A percentile compares a stretch with the other conserved stretches of the same genome.
Evolutionary conservation across 2,888 invertebrate species (phyloP).

Genomic region (Papilio protenor): DNA sequence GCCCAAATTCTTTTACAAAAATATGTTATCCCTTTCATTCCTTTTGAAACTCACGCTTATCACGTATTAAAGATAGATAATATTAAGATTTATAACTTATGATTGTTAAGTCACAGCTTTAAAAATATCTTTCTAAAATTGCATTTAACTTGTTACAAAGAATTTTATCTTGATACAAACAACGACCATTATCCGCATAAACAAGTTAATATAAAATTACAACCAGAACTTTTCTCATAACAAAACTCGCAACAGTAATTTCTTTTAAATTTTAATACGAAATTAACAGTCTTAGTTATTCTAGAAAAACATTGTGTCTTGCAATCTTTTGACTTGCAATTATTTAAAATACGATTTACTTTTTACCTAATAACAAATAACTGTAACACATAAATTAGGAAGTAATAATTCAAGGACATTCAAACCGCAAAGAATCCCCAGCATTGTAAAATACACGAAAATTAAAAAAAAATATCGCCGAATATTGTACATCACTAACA

Average conservation of each 20-base stretch:
- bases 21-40: too few relatives aligned
- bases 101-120: background rate
- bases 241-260: background rate
- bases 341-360: too few relatives aligned
- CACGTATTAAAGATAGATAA: background rate
- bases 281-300: background rate
- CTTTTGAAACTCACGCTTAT: too few relatives aligned
- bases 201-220: constrained; percentile 14
- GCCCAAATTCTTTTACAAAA: too few relatives aligned
- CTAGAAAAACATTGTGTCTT: background rate
- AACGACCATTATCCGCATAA: constrained; percentile 10
- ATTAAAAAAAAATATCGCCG: too few relatives aligned
- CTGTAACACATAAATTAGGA: too few relatives aligned
- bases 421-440: too few relatives aligned
- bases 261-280: constrained; percentile 14
- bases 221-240: constrained; percentile 17
- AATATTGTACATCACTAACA: too few relatives aligned
- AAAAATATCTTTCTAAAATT: background rate
- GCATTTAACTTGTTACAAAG: constrained; percentile 5
- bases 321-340: too few relatives aligned
- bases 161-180: background rate
- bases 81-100: background rate
- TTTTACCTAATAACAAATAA: too few relatives aligned
- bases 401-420: too few relatives aligned
- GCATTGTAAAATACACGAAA: too few relatives aligned